Conservation (phyloP, 2,797 vertebrate genomes). For the Acomys russatus region DNA sequence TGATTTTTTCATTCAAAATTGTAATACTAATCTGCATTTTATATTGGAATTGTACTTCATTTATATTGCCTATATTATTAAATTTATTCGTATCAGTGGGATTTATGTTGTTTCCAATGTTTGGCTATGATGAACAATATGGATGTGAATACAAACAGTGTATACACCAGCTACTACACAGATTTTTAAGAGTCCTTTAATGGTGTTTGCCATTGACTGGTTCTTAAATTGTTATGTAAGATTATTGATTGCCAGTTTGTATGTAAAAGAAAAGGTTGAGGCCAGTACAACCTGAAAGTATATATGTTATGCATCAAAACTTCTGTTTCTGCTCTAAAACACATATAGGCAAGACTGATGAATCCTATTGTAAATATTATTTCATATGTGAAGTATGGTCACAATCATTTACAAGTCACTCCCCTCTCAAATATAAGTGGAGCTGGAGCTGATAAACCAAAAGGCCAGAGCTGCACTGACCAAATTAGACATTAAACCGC, state of each 20-base stretch:
- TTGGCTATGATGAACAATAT: neutral
- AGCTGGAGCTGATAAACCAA: neutral
- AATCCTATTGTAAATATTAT: neutral
- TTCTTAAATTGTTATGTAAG: constrained; percentile 24
- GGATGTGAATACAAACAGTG: neutral
- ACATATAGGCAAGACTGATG: neutral
- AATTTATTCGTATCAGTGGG: neutral
- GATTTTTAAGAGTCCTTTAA: neutral
- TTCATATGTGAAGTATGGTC: neutral
- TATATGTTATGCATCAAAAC: neutral
- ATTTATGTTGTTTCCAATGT: neutral
- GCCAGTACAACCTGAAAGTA: neutral
- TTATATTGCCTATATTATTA: constrained; percentile 3
- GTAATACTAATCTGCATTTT: constrained; percentile 20
- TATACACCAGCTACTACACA: neutral
- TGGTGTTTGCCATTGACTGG: neutral
- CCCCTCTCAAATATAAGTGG: neutral
- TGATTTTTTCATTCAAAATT: neutral
- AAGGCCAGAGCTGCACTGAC: neutral
- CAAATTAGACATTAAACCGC: neutral
- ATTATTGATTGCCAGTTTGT: neutral
- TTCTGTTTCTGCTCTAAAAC: constrained; percentile 8
- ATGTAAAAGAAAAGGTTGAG: neutral
- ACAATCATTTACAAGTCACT: neutral
- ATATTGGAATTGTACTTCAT: neutral